phyloP scores from a whole-genome alignment of 2,797 vertebrate genomes.

The Orientallactaga sibirica region DNA sequence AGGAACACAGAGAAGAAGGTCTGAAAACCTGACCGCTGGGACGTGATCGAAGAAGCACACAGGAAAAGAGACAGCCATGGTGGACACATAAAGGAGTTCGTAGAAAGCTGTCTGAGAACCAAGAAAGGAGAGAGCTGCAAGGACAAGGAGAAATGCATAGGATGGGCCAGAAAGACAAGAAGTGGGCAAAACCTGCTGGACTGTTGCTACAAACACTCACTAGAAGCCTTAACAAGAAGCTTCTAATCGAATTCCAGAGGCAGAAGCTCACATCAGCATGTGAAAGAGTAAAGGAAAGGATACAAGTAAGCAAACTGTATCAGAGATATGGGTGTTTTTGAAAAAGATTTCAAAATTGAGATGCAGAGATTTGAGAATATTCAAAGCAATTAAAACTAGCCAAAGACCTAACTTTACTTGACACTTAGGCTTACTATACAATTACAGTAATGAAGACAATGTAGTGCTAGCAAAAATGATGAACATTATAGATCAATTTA shows the following conservation, averaged over 20 bases:
- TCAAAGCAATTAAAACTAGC: not conserved
- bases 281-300: not conserved
- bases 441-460: not conserved
- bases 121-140: not conserved
- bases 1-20: not conserved
- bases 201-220: conserved; percentile 7
- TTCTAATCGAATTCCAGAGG: not conserved
- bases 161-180: not conserved
- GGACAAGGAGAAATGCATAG: not conserved
- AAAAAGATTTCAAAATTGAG: not conserved
- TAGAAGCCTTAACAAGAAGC: not conserved
- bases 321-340: not conserved
- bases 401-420: not conserved
- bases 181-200: not conserved
- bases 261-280: not conserved
- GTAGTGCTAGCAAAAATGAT: not conserved
- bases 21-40: not conserved
- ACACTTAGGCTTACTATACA: not conserved
- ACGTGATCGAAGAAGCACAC: not conserved
- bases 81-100: not conserved
- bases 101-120: not conserved
- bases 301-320: not conserved
- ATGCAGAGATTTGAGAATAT: not conserved
- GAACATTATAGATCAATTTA: not conserved
- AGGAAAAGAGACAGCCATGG: not conserved